Evolutionary conservation across 2,888 invertebrate species (phyloP).

Genomic region (Dolomedes plantarius): DNA sequence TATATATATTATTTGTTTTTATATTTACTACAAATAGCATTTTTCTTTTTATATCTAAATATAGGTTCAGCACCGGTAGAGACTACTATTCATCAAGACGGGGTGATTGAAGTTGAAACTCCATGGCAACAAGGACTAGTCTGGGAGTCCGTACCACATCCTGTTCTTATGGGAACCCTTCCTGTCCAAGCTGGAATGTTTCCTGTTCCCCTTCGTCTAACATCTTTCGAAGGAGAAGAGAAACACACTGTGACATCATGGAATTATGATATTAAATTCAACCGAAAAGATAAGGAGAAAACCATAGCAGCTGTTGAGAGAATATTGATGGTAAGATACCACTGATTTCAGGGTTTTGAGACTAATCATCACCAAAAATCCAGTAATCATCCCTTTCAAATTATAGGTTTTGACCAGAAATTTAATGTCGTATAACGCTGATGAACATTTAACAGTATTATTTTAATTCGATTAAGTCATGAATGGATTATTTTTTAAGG

Average conservation of each 20-base stretch:
- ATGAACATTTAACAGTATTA: too few relatives aligned
- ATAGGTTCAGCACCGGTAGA: slow-evolving; percentile 64
- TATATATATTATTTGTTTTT: too few relatives aligned
- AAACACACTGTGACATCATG: slow-evolving; percentile 65
- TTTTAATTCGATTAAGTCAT: too few relatives aligned
- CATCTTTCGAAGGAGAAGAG: slow-evolving; percentile 63
- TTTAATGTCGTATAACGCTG: too few relatives aligned
- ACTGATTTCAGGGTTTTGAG: too few relatives aligned
- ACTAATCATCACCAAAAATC: too few relatives aligned
- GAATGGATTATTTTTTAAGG: too few relatives aligned
- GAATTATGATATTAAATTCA: slow-evolving; percentile 73
- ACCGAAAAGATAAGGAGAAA: slow-evolving; percentile 58
- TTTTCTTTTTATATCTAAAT: too few relatives aligned
- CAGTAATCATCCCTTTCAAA: too few relatives aligned
- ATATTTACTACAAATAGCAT: too few relatives aligned
- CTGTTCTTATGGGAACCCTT: slow-evolving; percentile 71
- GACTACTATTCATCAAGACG: slow-evolving; percentile 73
- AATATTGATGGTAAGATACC: slow-evolving; percentile 68
- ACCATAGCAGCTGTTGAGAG: slow-evolving; percentile 71
- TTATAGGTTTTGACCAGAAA: too few relatives aligned
- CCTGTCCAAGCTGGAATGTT: slow-evolving; percentile 74
- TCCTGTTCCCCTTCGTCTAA: slow-evolving; percentile 71
- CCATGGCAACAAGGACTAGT: slow-evolving; percentile 73
- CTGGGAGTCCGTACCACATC: slow-evolving; percentile 73
- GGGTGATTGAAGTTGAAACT: slow-evolving; percentile 73